Base-by-base conservation (phyloP, 2,113 vertebrate species). In the Macrotis lagotis region DNA sequence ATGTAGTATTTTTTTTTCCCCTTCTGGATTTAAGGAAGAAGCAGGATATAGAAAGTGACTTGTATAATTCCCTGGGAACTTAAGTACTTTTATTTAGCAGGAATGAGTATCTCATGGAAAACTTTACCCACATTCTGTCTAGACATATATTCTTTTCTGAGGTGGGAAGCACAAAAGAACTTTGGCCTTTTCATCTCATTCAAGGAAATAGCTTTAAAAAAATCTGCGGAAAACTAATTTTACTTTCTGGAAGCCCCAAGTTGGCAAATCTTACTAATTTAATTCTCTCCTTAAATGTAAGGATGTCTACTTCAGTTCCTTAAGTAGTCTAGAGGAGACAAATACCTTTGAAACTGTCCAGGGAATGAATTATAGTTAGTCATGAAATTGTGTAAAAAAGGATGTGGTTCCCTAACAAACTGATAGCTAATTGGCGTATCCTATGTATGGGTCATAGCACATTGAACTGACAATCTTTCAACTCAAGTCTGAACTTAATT, bases 171-270 rank as follows among this genome's bases (percentile, higher is more conserved):
- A 95, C 95, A 95, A 96, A 95, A 95, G 95, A 96, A 96, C 96
- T 97, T 97, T 96, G 95, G 74, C 90, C 92, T 91, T 96, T 97
- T 97, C 91, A 91, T 97, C 96, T 97, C 92, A 89, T 96, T 96
- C 96, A 96, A 94, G 95, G 97, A 98, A 97, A 97, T 97, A 95
- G 91, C 94, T 50, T 97, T 97, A 97, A 26, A 51, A 97, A 98
- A 97, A 94, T 97, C 90, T 96, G 95, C 97, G 95, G 90, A 96
- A 91, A 96, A 95, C 96, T 97, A 96, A 97, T 98, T 97, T 97
- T 96, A 96, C 97, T 98, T 98, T 97, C 96, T 97, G 93, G 59
- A 90, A 96, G 93, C 96, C 96, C 96, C 92, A 90, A 94, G 93
- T 96, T 96, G 93, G 94, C 94, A 16, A 0, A 96, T 97, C 93